A percentile compares a stretch with the other conserved stretches of the same genome.
Conservation (phyloP, 1,140 invertebrate genomes). For the Leptinotarsa texana region DNA sequence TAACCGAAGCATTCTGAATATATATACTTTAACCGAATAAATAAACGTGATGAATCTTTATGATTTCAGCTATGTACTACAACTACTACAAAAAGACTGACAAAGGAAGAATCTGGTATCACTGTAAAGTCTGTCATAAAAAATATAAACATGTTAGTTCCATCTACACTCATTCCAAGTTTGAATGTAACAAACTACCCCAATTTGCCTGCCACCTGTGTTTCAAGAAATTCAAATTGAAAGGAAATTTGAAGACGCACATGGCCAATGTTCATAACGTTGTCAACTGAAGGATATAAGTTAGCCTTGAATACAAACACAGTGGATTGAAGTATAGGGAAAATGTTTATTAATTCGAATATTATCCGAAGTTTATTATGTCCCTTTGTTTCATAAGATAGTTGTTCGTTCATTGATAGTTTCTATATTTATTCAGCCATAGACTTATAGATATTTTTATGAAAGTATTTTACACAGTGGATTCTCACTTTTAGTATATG, state of each 20-base stretch:
- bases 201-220: slow-evolving; percentile 57
- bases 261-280: slow-evolving; percentile 11
- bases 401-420: no score
- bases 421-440: no score
- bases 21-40: background rate
- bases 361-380: no score
- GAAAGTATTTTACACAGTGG: no score
- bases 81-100: slow-evolving; percentile 4
- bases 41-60: background rate
- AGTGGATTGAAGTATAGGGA: no score
- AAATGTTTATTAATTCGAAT: no score
- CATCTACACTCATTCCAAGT: slow-evolving; percentile 56
- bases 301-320: no score
- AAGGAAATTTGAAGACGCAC: slow-evolving; percentile 46
- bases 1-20: no score
- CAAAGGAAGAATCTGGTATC: slow-evolving; percentile 18
- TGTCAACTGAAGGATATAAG: background rate
- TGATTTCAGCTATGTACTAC: background rate
- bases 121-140: slow-evolving; percentile 29
- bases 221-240: slow-evolving; percentile 44
- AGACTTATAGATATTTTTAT: no score
- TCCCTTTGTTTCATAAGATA: no score
- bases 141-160: slow-evolving; percentile 54
- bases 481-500: no score
- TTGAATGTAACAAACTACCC: slow-evolving; percentile 60